Conservation (phyloP, 2,797 vertebrate species). For the Enteromius unitaeniatus region DNA sequence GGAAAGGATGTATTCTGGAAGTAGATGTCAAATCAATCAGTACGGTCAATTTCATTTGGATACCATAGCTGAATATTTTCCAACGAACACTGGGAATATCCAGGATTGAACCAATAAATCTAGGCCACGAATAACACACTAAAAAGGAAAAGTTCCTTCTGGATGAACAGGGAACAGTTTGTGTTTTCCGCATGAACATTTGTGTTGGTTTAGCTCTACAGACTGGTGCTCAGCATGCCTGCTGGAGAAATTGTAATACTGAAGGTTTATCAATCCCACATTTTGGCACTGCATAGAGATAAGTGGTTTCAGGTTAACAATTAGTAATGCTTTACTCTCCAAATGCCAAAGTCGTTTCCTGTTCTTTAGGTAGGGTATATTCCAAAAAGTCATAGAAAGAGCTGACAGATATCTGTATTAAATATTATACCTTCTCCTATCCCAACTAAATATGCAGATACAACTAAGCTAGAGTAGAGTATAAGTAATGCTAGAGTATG, state of each 20-base stretch:
- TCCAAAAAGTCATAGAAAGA: constrained; percentile 8
- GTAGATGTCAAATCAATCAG: constrained; percentile 34
- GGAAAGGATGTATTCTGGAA: constrained; percentile 94
- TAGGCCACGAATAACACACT: constrained; percentile 49
- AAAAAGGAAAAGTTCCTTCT: constrained; percentile 14
- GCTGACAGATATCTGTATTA: background rate
- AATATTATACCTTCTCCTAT: background rate
- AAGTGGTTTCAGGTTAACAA: constrained; percentile 18
- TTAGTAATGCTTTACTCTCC: background rate
- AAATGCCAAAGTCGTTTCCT: constrained; percentile 11
- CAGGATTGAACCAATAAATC: constrained; percentile 31
- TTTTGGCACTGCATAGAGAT: constrained; percentile 17
- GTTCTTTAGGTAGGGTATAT: constrained; percentile 8
- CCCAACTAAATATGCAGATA: background rate
- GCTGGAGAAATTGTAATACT: constrained; percentile 10
- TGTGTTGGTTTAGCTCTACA: constrained; percentile 6
- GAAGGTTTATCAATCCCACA: constrained; percentile 11
- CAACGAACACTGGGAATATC: constrained; percentile 49
- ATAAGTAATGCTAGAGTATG: background rate
- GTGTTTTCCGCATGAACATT: constrained; percentile 23
- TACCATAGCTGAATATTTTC: constrained; percentile 34
- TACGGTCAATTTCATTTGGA: constrained; percentile 48
- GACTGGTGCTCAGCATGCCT: background rate
- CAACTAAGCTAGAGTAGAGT: too few relatives aligned
- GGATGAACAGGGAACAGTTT: constrained; percentile 19